Percentiles rank a stretch among this genome's conserved stretches.
Evolutionary conservation across 2,113 vertebrate genomes (phyloP).

Genomic region (Notarius quadriscutis): DNA sequence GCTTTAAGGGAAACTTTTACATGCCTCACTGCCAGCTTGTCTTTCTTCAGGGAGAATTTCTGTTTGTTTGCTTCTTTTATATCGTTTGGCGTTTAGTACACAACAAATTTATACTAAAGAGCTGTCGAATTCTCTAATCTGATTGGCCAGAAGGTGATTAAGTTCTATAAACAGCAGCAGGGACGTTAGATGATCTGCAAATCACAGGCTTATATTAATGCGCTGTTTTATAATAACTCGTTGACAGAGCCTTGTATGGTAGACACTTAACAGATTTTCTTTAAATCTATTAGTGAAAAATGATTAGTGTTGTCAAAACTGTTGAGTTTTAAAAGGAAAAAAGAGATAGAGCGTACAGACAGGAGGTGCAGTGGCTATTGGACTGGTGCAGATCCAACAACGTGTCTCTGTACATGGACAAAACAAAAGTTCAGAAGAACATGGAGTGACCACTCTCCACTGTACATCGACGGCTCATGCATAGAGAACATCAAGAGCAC

Average conservation of each 20-base stretch:
- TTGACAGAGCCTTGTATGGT: background rate
- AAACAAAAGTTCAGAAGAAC: too few species aligned
- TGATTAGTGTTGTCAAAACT: background rate
- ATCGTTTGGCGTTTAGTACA: background rate
- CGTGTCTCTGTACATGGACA: too few species aligned
- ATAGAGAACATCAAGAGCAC: too few species aligned
- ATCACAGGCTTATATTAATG: background rate
- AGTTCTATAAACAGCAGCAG: background rate
- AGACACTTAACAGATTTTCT: too few species aligned
- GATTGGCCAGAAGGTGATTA: background rate
- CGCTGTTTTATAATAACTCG: background rate
- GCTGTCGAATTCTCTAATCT: background rate
- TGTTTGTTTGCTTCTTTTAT: background rate
- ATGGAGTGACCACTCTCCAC: too few species aligned
- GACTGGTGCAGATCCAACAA: too few species aligned
- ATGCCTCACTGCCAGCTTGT: background rate
- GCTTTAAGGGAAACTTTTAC: conserved; percentile 4
- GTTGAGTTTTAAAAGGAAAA: background rate
- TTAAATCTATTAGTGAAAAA: background rate
- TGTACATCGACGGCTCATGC: too few species aligned
- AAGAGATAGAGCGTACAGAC: too few species aligned
- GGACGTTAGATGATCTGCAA: background rate
- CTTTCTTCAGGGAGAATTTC: background rate
- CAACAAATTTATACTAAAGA: background rate
- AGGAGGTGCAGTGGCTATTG: too few species aligned